These are phyloP conservation scores for Accipiter cooperii DNA, from an alignment of 2,113 vertebrate genomes.

Conservation along the genomic window DNA sequence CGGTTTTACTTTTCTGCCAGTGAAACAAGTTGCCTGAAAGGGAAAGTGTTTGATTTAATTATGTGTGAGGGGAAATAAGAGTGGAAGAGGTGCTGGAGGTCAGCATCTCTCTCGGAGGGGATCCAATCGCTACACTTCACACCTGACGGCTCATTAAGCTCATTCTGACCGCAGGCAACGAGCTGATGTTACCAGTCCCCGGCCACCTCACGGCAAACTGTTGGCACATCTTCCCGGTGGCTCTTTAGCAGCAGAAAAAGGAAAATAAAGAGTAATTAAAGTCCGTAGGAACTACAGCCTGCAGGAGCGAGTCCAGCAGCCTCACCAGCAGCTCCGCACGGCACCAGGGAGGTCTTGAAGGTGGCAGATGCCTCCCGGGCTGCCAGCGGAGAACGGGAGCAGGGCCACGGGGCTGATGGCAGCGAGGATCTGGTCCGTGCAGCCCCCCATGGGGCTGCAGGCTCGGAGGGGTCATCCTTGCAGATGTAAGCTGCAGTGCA, in stretches of 20 bases:
- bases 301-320: neutral
- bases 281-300: neutral
- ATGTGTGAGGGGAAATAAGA: neutral
- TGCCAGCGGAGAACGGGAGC: rapidly evolving
- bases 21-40: neutral
- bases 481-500: neutral
- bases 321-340: neutral
- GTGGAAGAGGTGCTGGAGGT: neutral
- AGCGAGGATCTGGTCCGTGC: neutral
- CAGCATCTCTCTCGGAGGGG: neutral
- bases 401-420: neutral
- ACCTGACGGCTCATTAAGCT: neutral
- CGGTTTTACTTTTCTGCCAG: neutral
- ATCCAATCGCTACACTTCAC: neutral
- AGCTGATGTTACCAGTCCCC: neutral
- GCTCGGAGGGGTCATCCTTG: neutral
- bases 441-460: no score
- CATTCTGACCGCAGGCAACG: neutral
- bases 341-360: neutral
- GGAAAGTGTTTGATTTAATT: neutral
- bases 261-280: neutral
- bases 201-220: rapidly evolving
- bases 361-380: neutral
- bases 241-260: neutral
- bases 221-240: neutral